Percentiles rank a stretch among this genome's conserved stretches.
Evolutionary conservation across 1,140 invertebrate genomes (phyloP).

Genomic region (Pseudobourletiella spinata): DNA sequence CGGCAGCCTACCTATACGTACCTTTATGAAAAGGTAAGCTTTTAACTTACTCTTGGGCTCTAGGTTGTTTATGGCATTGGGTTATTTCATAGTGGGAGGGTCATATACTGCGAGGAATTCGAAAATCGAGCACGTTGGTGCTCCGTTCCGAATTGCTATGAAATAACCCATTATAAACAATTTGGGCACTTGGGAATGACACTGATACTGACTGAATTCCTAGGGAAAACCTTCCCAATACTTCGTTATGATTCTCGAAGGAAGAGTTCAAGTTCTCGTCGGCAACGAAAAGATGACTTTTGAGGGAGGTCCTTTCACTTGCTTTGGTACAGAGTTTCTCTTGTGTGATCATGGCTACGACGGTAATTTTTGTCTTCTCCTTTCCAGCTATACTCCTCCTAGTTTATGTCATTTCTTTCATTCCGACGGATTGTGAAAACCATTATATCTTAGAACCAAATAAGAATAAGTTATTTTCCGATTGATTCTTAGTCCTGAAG

Average conservation of each 20-base stretch:
- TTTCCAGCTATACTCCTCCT: neutral
- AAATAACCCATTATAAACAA: too few species aligned
- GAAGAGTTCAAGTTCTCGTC: constrained; percentile 43
- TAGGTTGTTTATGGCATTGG: too few species aligned
- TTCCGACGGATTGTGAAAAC: too few species aligned
- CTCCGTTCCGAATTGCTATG: too few species aligned
- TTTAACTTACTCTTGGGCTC: neutral
- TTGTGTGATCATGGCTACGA: constrained; percentile 6
- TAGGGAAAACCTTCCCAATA: constrained; percentile 37
- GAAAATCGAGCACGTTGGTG: too few species aligned
- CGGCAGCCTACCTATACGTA: neutral
- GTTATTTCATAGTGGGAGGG: too few species aligned
- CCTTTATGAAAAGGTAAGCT: constrained; percentile 26
- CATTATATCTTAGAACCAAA: too few species aligned
- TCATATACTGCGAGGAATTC: too few species aligned
- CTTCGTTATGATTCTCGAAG: constrained; percentile 49
- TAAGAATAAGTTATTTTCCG: too few species aligned
- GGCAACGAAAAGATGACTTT: constrained; percentile 46
- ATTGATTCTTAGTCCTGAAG: neutral
- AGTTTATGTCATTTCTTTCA: neutral
- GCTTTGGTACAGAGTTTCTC: constrained; percentile 44
- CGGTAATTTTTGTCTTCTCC: neutral
- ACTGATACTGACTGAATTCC: too few species aligned
- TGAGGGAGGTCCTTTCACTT: constrained; percentile 51
- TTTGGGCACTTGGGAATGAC: too few species aligned